These are phyloP conservation scores for Ariolimax columbianus DNA, from an alignment of 2,888 invertebrate species.

Conservation along the genomic window DNA sequence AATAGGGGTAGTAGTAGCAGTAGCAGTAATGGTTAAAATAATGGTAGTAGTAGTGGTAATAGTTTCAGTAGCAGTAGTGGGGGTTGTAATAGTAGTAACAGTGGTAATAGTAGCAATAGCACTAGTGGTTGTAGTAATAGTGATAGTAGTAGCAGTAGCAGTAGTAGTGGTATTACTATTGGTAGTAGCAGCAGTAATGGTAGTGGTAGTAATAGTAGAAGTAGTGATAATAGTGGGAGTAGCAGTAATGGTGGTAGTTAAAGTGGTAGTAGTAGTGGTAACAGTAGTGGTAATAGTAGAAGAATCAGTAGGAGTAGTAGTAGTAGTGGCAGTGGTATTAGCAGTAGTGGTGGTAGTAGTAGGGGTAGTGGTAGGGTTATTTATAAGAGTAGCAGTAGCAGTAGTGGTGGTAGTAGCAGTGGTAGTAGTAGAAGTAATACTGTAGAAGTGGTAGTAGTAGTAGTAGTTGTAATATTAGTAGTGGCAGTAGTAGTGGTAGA, in stretches of 20 bases:
- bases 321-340: constrained; percentile 31
- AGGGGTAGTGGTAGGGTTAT: constrained; percentile 10
- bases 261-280: not conserved
- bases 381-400: constrained; percentile 25
- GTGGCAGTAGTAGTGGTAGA: too few relatives aligned
- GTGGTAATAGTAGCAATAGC: not conserved
- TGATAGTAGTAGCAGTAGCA: not conserved
- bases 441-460: too few relatives aligned
- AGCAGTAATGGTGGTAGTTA: not conserved
- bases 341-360: constrained; percentile 28
- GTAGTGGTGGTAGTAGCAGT: constrained; percentile 23
- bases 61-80: not conserved
- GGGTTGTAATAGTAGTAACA: constrained; percentile 1
- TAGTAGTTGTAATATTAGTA: too few relatives aligned
- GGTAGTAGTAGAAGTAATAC: too few relatives aligned
- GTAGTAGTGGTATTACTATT: not conserved
- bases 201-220: not conserved
- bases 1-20: not conserved
- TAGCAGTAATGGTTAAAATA: not conserved
- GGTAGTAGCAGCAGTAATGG: not conserved
- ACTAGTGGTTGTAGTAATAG: not conserved
- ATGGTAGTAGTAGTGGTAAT: not conserved
- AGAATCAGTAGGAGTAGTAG: constrained; percentile 10
- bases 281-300: not conserved
- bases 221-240: not conserved